Conservation (phyloP, 2,113 vertebrate genomes). For the Blennius ocellaris region DNA sequence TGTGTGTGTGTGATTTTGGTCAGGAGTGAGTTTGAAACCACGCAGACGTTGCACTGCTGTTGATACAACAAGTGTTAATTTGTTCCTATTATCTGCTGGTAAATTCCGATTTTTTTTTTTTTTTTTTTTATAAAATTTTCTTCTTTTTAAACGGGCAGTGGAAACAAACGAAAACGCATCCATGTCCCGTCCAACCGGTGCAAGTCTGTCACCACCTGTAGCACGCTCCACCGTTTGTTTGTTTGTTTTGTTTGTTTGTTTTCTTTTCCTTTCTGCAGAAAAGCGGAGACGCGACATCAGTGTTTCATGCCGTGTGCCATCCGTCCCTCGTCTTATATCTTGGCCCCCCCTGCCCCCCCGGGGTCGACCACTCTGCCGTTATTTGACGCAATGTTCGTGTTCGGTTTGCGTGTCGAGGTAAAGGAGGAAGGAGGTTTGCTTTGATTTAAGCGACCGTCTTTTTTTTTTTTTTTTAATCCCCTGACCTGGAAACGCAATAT, state of each 20-base stretch:
- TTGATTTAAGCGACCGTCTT: conserved; percentile 34
- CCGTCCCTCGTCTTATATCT: conserved; percentile 58
- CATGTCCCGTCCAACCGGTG: conserved; percentile 62
- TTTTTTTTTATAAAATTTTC: too few relatives aligned
- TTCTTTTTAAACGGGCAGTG: too few relatives aligned
- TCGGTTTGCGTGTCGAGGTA: conserved; percentile 29
- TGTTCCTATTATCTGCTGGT: too few relatives aligned
- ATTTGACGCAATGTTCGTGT: conserved; percentile 64
- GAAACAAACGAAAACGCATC: conserved; percentile 56
- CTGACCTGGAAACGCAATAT: conserved; percentile 46
- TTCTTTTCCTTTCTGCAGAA: conserved; percentile 3
- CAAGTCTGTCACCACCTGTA: conserved; percentile 70
- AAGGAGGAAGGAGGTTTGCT: conserved; percentile 18
- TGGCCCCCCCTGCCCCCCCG: too few relatives aligned
- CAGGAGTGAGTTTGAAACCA: conserved; percentile 4
- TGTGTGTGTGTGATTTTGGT: conserved; percentile 18
- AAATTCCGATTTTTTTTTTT: too few relatives aligned
- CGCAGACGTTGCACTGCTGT: conserved; percentile 23
- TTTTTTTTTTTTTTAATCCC: conserved; percentile 51
- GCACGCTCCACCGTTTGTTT: conserved; percentile 60
- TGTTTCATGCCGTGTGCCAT: conserved; percentile 65
- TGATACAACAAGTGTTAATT: too few relatives aligned
- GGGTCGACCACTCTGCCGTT: conserved; percentile 68
- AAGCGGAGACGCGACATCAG: conserved; percentile 52
- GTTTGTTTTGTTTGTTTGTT: too few relatives aligned